Evolutionary conservation across 2,888 invertebrate species (phyloP).

Genomic region (Eupithecia dodoneata): DNA sequence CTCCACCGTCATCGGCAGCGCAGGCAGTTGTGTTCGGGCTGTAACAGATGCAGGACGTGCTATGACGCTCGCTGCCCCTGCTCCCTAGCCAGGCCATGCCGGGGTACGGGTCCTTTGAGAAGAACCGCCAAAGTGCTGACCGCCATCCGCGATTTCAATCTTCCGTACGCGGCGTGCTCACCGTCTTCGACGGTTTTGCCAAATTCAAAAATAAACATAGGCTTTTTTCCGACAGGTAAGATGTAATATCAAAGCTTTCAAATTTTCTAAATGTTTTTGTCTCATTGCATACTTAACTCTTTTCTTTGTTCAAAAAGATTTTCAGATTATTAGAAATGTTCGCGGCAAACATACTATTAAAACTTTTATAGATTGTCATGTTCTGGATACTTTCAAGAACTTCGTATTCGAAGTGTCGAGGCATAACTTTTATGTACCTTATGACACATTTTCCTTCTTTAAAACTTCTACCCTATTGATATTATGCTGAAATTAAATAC

Average conservation of each 20-base stretch:
- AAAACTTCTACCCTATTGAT: neutral
- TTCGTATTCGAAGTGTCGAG: neutral
- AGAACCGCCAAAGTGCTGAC: conserved; percentile 18
- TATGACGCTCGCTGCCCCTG: conserved; percentile 7
- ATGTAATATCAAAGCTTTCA: neutral
- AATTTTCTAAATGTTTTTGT: neutral
- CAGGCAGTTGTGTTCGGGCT: conserved; percentile 12
- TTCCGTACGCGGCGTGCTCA: conserved; percentile 12
- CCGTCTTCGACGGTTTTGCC: conserved; percentile 13
- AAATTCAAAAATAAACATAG: conserved; percentile 13
- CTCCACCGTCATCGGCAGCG: neutral
- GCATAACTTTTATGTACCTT: neutral
- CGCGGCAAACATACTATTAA: neutral
- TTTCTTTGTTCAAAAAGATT: neutral
- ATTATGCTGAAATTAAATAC: neutral
- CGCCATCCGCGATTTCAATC: conserved; percentile 20
- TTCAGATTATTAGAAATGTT: neutral
- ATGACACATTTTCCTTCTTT: neutral
- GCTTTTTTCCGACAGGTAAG: neutral
- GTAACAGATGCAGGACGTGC: conserved; percentile 24
- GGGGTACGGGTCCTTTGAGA: conserved; percentile 6
- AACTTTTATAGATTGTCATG: neutral
- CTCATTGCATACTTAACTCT: neutral
- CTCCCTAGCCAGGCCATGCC: neutral
- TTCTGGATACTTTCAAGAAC: neutral